Evolutionary conservation across 2,113 vertebrate genomes (phyloP).

Genomic region (Gobio gobio): DNA sequence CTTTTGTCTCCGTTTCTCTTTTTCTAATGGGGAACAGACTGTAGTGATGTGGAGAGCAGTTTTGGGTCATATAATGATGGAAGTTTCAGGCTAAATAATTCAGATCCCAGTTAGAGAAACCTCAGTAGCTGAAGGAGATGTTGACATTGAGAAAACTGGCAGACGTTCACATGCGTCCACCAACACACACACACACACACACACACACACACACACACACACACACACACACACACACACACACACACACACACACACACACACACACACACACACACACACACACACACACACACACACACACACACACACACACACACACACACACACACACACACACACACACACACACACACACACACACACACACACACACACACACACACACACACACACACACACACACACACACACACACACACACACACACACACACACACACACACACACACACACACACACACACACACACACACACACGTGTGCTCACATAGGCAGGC

Average conservation of each 20-base stretch:
- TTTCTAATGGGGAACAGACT: conserved; percentile 31
- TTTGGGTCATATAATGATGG: conserved; percentile 50
- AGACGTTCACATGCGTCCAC: conserved; percentile 2
- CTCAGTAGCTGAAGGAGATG: conserved; percentile 47
- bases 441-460: conserved; percentile 12
- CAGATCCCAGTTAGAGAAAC: conserved; percentile 42
- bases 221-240: too few species aligned
- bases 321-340: not conserved
- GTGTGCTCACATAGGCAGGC: conserved; percentile 13
- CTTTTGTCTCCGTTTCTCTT: conserved; percentile 5
- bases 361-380: too few species aligned
- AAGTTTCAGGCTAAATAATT: conserved; percentile 53
- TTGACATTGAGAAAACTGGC: conserved; percentile 51
- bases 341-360: not conserved
- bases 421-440: not conserved
- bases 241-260: not conserved
- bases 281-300: not conserved
- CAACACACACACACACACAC: too few species aligned
- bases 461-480: not conserved
- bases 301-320: conserved; percentile 10
- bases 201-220: too few species aligned
- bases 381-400: conserved; percentile 9
- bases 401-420: not conserved
- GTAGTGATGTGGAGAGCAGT: conserved; percentile 37
- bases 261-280: not conserved